Evolutionary conservation across 2,113 vertebrate species (phyloP).

Genomic region (Clarias batrachus): DNA sequence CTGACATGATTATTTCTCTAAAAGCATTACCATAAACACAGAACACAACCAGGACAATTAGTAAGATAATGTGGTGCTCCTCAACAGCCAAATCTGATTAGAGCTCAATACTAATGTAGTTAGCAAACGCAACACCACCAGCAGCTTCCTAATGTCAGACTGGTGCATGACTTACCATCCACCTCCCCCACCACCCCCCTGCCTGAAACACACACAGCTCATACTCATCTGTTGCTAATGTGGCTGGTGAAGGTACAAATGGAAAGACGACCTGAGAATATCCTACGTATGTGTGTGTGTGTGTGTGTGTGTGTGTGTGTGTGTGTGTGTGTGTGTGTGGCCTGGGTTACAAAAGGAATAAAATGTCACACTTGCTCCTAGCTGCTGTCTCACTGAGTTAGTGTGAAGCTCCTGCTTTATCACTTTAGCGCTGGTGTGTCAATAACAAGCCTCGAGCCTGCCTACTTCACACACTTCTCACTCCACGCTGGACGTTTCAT

Average conservation of each 20-base stretch:
- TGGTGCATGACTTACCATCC: constrained; percentile 6
- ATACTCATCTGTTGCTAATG: background rate
- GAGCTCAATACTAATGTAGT: constrained; percentile 58
- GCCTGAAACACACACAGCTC: constrained; percentile 12
- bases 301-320: no score
- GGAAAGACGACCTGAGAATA: background rate
- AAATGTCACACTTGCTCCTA: constrained; percentile 19
- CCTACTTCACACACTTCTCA: constrained; percentile 29
- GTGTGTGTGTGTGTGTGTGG: background rate
- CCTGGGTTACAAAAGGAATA: constrained; percentile 29
- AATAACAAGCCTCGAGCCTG: constrained; percentile 24
- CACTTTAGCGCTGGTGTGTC: constrained; percentile 26
- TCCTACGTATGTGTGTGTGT: background rate
- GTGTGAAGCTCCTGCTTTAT: constrained; percentile 31
- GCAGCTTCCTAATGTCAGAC: constrained; percentile 51
- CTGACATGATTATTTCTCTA: background rate
- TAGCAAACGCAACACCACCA: constrained; percentile 67
- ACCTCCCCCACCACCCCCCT: no score
- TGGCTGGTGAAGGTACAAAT: background rate
- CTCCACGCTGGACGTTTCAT: constrained; percentile 11
- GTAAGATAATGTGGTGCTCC: constrained; percentile 66
- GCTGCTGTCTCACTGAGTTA: constrained; percentile 25
- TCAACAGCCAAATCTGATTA: constrained; percentile 74
- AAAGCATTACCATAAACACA: constrained; percentile 62
- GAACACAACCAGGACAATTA: constrained; percentile 67